Evolutionary conservation across 2,888 invertebrate species (phyloP), one percentile per base, ranked within the genome.

Genomic region (Andrena marginata): DNA sequence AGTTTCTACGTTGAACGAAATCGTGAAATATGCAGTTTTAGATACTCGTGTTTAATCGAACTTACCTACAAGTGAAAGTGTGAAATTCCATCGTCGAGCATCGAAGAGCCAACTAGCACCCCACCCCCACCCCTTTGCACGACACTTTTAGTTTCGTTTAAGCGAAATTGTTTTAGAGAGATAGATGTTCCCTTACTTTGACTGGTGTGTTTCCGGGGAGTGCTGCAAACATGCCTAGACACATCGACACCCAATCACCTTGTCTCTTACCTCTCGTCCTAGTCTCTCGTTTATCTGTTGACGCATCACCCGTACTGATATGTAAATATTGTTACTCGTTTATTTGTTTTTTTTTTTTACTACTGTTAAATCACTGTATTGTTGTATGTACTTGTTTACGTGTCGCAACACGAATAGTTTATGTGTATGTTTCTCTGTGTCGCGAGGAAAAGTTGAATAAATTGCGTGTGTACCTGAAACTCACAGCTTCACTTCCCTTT

Each of bases 251-350:
- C 16, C 65, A 23, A 74, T 63, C 63, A 20, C 49, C 68, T 74
- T 54, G 48, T 65, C 75, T 77, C 71, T 80, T 87, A 82, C 82
- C 80, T 87, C 85, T 88, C 87, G 77, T 88, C 88, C 87, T 87
- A 88, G 85, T 85, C 77, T 86, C 68, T 79, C 70, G 62, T 80
- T 73, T 60, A 71, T 65, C 71, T 56, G 7, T 85, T 26, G 68
- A 77, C 75, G 67, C 60, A 26, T 77, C 51, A 31, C 64, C 73
- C 64, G 49, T 72, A 87, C 54, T 60, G 26, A 79, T 73, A 73
- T 82, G 76, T 87, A 87, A 78, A 87, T 87, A 85, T 85, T 82
- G 78, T 63, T 85, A 78, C 8, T 20, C 63, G 51, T 71, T 75
- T 49, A 8, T 68, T 77, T 64, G 33, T 59, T 64, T 73, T 60